phyloP scores from a whole-genome alignment of 2,888 invertebrate species.

The Stenichneumon culpator region DNA sequence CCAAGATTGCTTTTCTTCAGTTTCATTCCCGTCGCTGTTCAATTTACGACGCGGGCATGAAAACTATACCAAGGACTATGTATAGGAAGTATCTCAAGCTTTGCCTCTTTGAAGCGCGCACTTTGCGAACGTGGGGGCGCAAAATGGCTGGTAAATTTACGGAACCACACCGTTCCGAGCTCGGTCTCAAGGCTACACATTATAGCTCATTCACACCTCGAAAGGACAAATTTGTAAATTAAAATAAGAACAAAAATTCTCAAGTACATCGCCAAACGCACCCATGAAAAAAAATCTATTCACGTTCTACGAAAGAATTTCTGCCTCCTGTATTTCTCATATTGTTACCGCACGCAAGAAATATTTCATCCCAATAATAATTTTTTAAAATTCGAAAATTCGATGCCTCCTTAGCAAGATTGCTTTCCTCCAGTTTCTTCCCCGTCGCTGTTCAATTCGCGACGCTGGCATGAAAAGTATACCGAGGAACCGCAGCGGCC shows the following conservation, averaged over 20 bases:
- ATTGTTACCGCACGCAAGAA: neutral
- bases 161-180: slow-evolving; percentile 32
- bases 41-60: slow-evolving; percentile 56
- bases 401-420: neutral
- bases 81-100: slow-evolving; percentile 36
- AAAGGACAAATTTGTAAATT: neutral
- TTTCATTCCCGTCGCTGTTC: slow-evolving; percentile 1
- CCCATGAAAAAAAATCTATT: too few species aligned
- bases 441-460: slow-evolving; percentile 42
- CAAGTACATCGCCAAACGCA: too few species aligned
- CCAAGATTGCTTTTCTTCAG: neutral
- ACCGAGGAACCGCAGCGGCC: slow-evolving; percentile 49
- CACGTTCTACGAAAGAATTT: too few species aligned
- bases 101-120: slow-evolving; percentile 58
- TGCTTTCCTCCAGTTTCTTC: slow-evolving; percentile 1
- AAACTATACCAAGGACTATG: slow-evolving; percentile 40
- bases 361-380: neutral
- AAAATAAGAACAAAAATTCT: too few species aligned
- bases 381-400: neutral
- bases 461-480: slow-evolving; percentile 58
- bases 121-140: slow-evolving; percentile 13
- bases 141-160: slow-evolving; percentile 28
- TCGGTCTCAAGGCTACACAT: slow-evolving; percentile 47
- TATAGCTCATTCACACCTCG: slow-evolving; percentile 40
- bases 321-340: neutral